phyloP scores from a whole-genome alignment of 2,888 invertebrate genomes.

The Lymantria monacha region DNA sequence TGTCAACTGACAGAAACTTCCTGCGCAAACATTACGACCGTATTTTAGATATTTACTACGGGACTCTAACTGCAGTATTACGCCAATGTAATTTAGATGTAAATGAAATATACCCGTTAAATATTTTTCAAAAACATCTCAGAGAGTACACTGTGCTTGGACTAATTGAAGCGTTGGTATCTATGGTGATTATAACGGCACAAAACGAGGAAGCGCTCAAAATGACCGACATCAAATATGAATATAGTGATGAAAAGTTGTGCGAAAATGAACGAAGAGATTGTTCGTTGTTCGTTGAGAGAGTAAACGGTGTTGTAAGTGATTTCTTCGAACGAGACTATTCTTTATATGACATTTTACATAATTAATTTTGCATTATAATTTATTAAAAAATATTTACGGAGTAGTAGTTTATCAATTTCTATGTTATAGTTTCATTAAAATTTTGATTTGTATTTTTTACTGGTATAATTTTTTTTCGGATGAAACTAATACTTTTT shows the following conservation, averaged over 20 bases:
- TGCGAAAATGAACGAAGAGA: conserved; percentile 40
- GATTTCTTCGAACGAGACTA: conserved; percentile 58
- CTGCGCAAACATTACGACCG: conserved; percentile 49
- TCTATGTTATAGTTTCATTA: too few species aligned
- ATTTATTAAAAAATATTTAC: too few species aligned
- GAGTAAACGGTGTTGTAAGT: conserved; percentile 60
- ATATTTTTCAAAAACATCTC: conserved; percentile 52
- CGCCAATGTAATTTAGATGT: conserved; percentile 54
- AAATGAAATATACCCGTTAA: conserved; percentile 50
- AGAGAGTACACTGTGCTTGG: conserved; percentile 58
- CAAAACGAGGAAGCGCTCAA: conserved; percentile 55
- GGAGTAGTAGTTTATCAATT: too few species aligned
- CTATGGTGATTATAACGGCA: conserved; percentile 69
- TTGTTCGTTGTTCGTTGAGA: conserved; percentile 45
- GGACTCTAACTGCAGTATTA: conserved; percentile 56
- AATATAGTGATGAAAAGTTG: conserved; percentile 37
- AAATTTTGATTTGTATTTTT: too few species aligned
- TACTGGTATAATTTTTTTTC: too few species aligned
- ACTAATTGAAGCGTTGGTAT: conserved; percentile 63
- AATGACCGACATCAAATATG: conserved; percentile 60
- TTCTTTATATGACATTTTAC: conserved; percentile 45
- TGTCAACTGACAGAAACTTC: conserved; percentile 54
- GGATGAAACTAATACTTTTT: too few species aligned
- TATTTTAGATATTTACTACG: conserved; percentile 56
- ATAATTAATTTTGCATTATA: conserved; percentile 19